Base-by-base conservation (phyloP, 2,113 vertebrate genomes). In the Sylvietta virens region DNA sequence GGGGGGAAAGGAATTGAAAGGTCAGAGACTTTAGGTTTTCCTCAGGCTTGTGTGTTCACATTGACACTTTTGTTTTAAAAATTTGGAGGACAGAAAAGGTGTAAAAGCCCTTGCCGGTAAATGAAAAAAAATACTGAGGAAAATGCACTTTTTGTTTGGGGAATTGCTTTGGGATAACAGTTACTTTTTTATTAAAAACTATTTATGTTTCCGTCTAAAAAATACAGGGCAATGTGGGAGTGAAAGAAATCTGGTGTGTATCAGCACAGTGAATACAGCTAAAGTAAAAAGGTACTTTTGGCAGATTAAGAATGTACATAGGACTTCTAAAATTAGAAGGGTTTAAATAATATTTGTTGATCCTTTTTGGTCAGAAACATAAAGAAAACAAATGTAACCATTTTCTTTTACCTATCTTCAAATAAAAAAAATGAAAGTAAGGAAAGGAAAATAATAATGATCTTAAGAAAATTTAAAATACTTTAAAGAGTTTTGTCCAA, bases 81-180 rank as follows among this genome's bases (percentile, higher is more conserved):
- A 27, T 22, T 24, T 56, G 7, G 37, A 66, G 20, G 10, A 30
- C 3, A 35, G 11, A 85, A 87, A 30, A 13, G 8, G 7, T 47
- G 18, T 14, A 65, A 47, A 58, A 1, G 1, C 1, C 1, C 1
- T 79, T 62, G 3, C 8, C 0, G 3, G 7, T 23, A 39, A 50
- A 57, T 73, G 10, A 30, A 33, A 45, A 56, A 31, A 45, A 53
- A 48, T 8, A 45, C 3, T 14, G 18, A 48, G 5, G 48, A 74
- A 77, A 44, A 30, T 6, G 3, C 1, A 5, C 13, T 45, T 89
- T 66, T 53, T 37, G 40, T 58, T 22, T 4, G 4, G 28, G 7
- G 31, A 83, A 54, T 44, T 19, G 1, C 14, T 65, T 57, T 76
- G 15, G 13, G 22, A 57, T 26, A 80, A 9, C 3, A 40, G 28